Base-by-base conservation (phyloP, 1,140 invertebrate genomes). In the Octopus sinensis region DNA sequence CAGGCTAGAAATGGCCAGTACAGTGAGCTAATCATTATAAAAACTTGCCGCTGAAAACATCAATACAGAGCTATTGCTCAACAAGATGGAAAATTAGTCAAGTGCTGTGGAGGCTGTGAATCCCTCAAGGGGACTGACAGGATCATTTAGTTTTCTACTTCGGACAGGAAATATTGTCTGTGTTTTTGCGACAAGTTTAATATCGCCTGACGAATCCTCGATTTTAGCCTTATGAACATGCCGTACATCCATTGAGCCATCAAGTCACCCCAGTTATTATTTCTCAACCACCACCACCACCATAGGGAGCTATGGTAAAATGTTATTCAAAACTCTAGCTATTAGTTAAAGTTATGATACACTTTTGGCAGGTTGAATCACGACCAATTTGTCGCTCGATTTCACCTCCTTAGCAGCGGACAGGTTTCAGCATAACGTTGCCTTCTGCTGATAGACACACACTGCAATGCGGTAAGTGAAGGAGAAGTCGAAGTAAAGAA, bases 81-180 rank as follows among this genome's bases (percentile, higher is more conserved):
- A 77, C 76, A 77, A 51, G 76, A 51, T 77, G 76, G 76, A 77
- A 77, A 77, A 77, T 77, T 77, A 77, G 43, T 53, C 23, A 17
- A 77, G 52, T 51, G 68, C 13, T 73, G 13, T 23, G 5, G 30
- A 43, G 30, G 30, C 30, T 43, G 30, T 43, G 30, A 43, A 43
- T 43, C 30, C 30, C 30, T 43, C 30, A 43, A 43, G 56, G 9
- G 9, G 56, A 73, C 17, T 13, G 30, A 73, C 68, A 6, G 68
- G 68, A 73, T 73, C 68, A 73, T 23, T 73, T n/a, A 73, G 30
- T 73, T n/a, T 23, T 13, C 68, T 23, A 73, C 30, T 13, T 23
- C 13, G 6, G 68, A n/a, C 68, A 73, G 5, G 68, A 5, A 73
- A 73, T 73, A 23, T 13, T 23, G 68, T 6, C 6, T 23, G 68